phyloP scores from a whole-genome alignment of 2,113 vertebrate species.

The Ciconia stormi region DNA sequence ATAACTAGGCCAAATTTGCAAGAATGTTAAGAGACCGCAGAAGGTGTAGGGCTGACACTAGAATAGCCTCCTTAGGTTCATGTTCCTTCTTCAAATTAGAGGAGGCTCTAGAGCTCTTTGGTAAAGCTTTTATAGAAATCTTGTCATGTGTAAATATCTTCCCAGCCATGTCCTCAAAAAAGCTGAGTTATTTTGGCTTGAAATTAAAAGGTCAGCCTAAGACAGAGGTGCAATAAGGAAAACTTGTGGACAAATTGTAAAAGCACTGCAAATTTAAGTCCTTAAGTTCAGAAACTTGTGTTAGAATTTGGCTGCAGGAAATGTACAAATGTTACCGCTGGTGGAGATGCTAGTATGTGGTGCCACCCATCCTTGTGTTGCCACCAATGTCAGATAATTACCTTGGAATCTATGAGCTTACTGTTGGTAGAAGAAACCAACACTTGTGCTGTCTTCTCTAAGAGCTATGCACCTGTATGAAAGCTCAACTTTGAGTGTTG shows the following conservation, averaged over 20 bases:
- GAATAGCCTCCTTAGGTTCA: not conserved
- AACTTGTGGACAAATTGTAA: not conserved
- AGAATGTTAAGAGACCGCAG: not conserved
- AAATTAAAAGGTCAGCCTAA: not conserved
- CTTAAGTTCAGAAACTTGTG: not conserved
- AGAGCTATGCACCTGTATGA: not conserved
- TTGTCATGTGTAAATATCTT: not conserved
- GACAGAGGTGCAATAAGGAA: not conserved
- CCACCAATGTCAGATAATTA: not conserved
- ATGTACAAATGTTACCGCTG: not conserved
- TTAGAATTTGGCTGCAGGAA: not conserved
- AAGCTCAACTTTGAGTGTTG: not conserved
- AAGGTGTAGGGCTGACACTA: not conserved
- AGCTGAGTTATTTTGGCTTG: not conserved
- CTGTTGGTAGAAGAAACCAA: not conserved
- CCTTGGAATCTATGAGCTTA: not conserved
- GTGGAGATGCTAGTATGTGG: not conserved
- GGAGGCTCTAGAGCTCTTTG: not conserved
- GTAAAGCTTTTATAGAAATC: not conserved
- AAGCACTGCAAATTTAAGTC: not conserved
- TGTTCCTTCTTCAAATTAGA: not conserved
- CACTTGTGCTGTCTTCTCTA: not conserved
- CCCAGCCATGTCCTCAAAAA: not conserved
- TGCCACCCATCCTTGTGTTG: not conserved
- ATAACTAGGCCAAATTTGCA: constrained; percentile 11